These are phyloP conservation scores for Lepilemur septentrionalis DNA, from an alignment of 2,797 vertebrate species.

Conservation along the genomic window DNA sequence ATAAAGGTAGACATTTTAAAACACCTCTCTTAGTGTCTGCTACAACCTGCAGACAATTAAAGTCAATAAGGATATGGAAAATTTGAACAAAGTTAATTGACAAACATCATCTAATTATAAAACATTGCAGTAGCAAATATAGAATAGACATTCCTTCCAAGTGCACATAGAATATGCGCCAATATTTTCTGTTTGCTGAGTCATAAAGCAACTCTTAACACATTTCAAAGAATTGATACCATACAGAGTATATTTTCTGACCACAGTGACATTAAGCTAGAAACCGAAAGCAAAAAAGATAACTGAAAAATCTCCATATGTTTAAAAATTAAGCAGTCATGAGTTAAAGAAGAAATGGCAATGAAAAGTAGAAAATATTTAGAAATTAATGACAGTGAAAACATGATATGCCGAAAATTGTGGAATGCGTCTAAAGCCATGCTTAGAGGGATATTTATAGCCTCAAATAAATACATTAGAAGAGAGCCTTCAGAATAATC, in stretches of 20 bases:
- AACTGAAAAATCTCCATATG: not conserved
- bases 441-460: not conserved
- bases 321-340: not conserved
- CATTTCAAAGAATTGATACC: not conserved
- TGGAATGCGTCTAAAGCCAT: not conserved
- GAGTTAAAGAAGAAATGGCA: not conserved
- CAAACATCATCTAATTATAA: conserved; percentile 19
- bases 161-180: not conserved
- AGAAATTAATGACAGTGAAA: not conserved
- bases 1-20: conserved; percentile 9
- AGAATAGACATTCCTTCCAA: not conserved
- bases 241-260: not conserved
- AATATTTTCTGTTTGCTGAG: not conserved
- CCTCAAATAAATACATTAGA: not conserved
- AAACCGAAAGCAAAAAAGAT: not conserved
- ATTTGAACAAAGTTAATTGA: conserved; percentile 44
- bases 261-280: not conserved
- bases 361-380: not conserved
- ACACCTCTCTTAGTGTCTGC: not conserved
- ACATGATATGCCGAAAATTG: not conserved
- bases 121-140: not conserved
- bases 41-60: not conserved
- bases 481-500: not conserved
- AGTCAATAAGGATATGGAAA: not conserved
- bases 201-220: not conserved